These are phyloP conservation scores for Apeira syringaria DNA, from an alignment of 2,888 invertebrate genomes.

Conservation along the genomic window DNA sequence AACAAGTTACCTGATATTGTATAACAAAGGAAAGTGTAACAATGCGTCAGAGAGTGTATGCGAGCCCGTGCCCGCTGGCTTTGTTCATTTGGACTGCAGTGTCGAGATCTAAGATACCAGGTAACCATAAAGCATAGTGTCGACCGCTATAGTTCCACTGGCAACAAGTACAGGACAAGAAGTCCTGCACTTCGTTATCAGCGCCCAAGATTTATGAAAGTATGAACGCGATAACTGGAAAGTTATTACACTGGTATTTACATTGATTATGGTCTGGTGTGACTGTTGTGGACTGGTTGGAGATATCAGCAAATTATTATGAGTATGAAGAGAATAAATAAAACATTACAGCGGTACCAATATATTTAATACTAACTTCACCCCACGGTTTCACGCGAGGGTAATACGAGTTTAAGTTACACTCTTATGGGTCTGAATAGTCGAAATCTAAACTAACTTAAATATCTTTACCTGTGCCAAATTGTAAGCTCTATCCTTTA, in stretches of 20 bases:
- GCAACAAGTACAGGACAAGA: conserved; percentile 24
- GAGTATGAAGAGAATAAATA: too few relatives aligned
- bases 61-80: conserved; percentile 17
- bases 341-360: too few relatives aligned
- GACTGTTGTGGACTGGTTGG: not conserved
- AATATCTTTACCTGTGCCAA: too few relatives aligned
- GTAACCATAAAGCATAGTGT: conserved; percentile 66
- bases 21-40: conserved; percentile 29
- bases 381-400: too few relatives aligned
- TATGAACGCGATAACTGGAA: conserved; percentile 14
- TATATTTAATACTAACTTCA: too few relatives aligned
- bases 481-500: too few relatives aligned
- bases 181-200: conserved; percentile 28
- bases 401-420: too few relatives aligned
- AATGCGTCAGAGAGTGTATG: conserved; percentile 11
- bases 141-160: conserved; percentile 43
- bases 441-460: too few relatives aligned
- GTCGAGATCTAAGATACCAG: conserved; percentile 65
- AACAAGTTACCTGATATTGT: conserved; percentile 6
- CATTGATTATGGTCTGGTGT: not conserved
- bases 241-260: conserved; percentile 14
- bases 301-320: not conserved
- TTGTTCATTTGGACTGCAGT: conserved; percentile 21
- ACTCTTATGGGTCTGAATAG: too few relatives aligned
- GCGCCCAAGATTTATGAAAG: conserved; percentile 26